Percentiles rank a stretch among this genome's conserved stretches.
These are phyloP conservation scores for Zele albiditarsus DNA, from an alignment of 2,888 invertebrate genomes.

Conservation along the genomic window DNA sequence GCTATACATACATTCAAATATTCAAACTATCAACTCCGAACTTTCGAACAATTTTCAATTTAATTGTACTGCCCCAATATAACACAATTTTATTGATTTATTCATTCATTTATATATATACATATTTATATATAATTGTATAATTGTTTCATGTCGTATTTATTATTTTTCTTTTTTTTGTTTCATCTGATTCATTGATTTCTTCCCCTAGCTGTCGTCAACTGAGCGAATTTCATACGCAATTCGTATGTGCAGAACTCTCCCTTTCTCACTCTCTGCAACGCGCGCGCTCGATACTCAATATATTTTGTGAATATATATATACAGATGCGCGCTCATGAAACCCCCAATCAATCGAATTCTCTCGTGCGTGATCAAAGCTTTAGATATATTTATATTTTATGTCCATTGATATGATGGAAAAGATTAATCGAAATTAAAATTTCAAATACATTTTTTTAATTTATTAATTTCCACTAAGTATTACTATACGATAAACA, in stretches of 20 bases:
- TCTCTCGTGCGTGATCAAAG: background rate
- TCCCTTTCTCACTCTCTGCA: background rate
- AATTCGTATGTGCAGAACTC: background rate
- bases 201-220: background rate
- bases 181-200: background rate
- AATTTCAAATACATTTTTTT: no score
- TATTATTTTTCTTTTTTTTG: background rate
- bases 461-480: no score
- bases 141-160: background rate
- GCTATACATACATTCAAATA: background rate
- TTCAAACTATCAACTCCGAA: no score
- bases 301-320: conserved; percentile 12
- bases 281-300: conserved; percentile 1
- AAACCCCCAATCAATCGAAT: conserved; percentile 4
- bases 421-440: background rate
- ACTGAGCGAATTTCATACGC: background rate
- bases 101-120: background rate
- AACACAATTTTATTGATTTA: background rate
- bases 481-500: no score
- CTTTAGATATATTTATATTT: background rate
- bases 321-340: background rate
- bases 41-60: no score
- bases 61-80: background rate
- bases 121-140: background rate
- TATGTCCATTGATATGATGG: no score